Evolutionary conservation across 2,888 invertebrate genomes (phyloP).

Genomic region (Clanis bilineata): DNA sequence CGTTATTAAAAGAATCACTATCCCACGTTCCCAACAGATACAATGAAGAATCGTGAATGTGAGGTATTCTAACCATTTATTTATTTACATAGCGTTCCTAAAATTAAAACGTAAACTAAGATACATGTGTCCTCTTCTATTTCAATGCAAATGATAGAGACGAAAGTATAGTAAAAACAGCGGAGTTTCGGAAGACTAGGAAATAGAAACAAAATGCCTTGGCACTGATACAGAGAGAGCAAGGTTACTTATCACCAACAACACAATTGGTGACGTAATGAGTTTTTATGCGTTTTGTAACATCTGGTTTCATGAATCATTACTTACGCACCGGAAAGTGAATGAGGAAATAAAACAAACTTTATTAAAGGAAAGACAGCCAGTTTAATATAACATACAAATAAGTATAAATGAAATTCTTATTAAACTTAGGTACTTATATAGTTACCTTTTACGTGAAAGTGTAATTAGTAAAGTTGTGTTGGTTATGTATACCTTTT

Average conservation of each 20-base stretch:
- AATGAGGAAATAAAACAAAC: background rate
- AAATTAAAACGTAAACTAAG: background rate
- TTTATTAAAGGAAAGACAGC: background rate
- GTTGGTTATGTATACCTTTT: no score
- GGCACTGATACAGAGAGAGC: constrained; percentile 25
- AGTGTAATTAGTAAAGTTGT: no score
- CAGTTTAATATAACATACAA: no score
- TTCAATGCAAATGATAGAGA: background rate
- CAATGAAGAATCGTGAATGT: no score
- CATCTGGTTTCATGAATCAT: constrained; percentile 3
- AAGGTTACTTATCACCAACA: constrained; percentile 22
- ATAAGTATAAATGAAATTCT: no score
- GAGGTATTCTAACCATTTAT: background rate
- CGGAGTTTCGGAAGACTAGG: background rate
- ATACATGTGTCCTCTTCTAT: background rate
- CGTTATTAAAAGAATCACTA: background rate
- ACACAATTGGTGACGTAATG: constrained; percentile 19
- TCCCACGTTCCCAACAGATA: background rate
- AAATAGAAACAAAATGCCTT: constrained; percentile 26
- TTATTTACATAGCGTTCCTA: background rate
- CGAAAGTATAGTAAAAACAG: background rate
- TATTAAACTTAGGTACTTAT: no score
- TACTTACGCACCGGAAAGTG: background rate
- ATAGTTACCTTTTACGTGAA: no score
- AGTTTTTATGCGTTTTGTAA: constrained; percentile 15